A percentile compares a stretch with the other conserved stretches of the same genome.
Evolutionary conservation across 2,113 vertebrate genomes (phyloP).

Genomic region (Phaethon lepturus): DNA sequence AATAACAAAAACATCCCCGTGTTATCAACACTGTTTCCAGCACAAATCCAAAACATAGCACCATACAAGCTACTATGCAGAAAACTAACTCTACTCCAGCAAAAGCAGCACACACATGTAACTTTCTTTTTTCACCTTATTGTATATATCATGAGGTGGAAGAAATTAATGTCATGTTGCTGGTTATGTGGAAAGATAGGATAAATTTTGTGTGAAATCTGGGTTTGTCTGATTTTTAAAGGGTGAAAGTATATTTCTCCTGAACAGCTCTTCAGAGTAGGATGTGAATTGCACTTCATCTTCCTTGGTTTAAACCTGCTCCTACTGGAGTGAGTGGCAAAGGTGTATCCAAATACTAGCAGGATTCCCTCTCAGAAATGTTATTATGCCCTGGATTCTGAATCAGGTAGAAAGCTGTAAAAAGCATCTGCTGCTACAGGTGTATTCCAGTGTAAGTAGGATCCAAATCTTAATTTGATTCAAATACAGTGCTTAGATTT

Average conservation of each 20-base stretch:
- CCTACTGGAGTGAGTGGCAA: background rate
- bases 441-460: background rate
- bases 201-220: background rate
- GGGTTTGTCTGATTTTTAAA: constrained; percentile 1
- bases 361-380: background rate
- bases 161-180: background rate
- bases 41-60: too few relatives aligned
- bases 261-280: background rate
- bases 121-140: background rate
- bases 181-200: background rate
- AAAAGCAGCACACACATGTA: background rate
- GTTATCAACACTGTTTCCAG: too few relatives aligned
- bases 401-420: background rate
- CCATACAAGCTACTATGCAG: too few relatives aligned
- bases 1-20: too few relatives aligned
- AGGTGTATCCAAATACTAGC: background rate
- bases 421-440: background rate
- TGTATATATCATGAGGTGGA: background rate
- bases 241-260: background rate
- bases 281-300: background rate
- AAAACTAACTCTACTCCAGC: too few relatives aligned
- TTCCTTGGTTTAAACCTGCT: background rate
- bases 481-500: background rate
- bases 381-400: background rate
- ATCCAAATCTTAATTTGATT: background rate